Base-by-base conservation (phyloP, 2,113 vertebrate species). In the Pangasianodon gigas region DNA sequence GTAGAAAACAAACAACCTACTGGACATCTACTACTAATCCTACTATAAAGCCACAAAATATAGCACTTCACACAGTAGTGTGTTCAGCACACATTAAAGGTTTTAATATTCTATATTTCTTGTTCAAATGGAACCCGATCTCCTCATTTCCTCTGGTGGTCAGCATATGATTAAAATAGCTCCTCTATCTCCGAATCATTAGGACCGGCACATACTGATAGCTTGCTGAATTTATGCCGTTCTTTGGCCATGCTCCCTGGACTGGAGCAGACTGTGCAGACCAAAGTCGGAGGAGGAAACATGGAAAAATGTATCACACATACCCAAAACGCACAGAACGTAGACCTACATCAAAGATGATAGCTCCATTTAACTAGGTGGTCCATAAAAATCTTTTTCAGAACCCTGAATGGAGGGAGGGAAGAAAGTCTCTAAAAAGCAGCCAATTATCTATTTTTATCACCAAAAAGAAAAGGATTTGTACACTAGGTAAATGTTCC, bases 141-240 rank as follows among this genome's bases (percentile, higher is more conserved):
- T 87, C 58, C 85, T 86, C 84, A 24, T 74, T 91, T 88, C 82
- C 62, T 90, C 56, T 90, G 82, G 86, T 91, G 89, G 91, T 84
- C 90, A 82, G 87, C 67, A 93, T 90, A 94, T 93, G 91, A 94
- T 95, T 91, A 88, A 90, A 94, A 95, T 92, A 93, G 87, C 94
- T 95, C 74, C 89, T 90, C 87, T 94, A 94, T 94, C 94, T 94
- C 51, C 74, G 44, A 87, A 91, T 95, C 95, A 95, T 95, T 95
- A 95, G 81, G 79, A 88, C 69, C 85, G 13, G 87, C 56, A 93
- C 88, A 91, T 21, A 2, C 90, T 91, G 93, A 94, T 92, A 91
- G 79, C 92, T 86, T 69, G 69, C 82, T 91, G 91, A 93, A 96
- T 95, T 95, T 96, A 96, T 95, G 92, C 89, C 69, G 58, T 85